These are phyloP conservation scores for Eugnorisma glareosa DNA, from an alignment of 2,888 invertebrate species.

Conservation along the genomic window DNA sequence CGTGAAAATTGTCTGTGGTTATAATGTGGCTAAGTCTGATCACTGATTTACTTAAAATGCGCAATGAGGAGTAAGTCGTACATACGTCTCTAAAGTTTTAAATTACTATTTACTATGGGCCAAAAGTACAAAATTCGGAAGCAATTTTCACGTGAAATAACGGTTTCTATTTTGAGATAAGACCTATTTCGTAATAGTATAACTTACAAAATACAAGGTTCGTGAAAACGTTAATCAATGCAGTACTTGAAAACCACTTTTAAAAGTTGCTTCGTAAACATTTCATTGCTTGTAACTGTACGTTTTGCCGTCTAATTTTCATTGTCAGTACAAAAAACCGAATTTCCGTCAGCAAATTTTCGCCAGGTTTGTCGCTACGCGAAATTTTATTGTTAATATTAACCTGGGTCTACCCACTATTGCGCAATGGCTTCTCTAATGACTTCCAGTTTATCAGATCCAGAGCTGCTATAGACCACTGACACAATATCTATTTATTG, in stretches of 20 bases:
- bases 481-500: too few relatives aligned
- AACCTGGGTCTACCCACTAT: background rate
- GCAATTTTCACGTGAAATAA: too few relatives aligned
- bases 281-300: background rate
- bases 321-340: background rate
- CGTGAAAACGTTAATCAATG: background rate
- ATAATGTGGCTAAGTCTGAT: background rate
- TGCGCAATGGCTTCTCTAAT: background rate
- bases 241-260: background rate
- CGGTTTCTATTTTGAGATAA: background rate
- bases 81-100: background rate
- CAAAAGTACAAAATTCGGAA: background rate
- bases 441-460: background rate
- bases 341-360: background rate
- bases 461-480: too few relatives aligned
- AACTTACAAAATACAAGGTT: background rate
- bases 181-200: background rate
- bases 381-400: background rate
- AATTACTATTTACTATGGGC: background rate
- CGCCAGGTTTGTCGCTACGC: background rate
- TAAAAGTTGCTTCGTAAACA: background rate
- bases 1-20: constrained; percentile 71
- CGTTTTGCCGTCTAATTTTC: background rate
- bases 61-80: background rate
- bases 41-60: background rate